Base-by-base conservation (phyloP, 2,113 vertebrate genomes). In the Arizona elegans region DNA sequence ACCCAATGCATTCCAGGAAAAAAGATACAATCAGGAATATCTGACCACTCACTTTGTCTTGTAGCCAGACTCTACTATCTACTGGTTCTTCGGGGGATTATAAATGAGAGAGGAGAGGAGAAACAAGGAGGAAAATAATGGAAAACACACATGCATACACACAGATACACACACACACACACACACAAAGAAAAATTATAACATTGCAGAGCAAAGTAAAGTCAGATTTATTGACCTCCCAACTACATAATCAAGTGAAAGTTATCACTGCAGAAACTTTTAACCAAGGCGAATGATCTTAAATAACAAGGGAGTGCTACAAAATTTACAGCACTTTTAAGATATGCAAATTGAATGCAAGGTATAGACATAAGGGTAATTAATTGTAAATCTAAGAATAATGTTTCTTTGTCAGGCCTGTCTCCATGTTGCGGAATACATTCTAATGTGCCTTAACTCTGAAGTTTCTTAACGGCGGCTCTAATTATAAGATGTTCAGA, bases 361-460 rank as follows among this genome's bases (percentile, higher is more conserved):
- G 98, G 98, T 98, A 98, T 98, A 98, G 98, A 99, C 98, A 97
- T 98, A 98, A 98, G 98, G 98, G 98, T 99, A 99, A 99, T 99
- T 99, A 99, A 99, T 99, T 99, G 98, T 99, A 99, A 99, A 98
- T 99, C 98, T 98, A 98, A 98, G 98, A 99, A 99, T 99, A 99
- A 99, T 99, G 98, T 99, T 99, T 98, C 97, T 98, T 98, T 99
- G 98, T 99, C 99, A 99, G 98, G 97, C 97, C 98, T 98, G 98
- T 99, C 98, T 99, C 98, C 97, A 96, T 98, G 98, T 98, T 98
- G 98, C 98, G 98, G 98, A 98, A 98, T 98, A 98, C 98, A 98
- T 98, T 98, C 98, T 98, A 99, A 99, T 98, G 98, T 98, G 98
- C 98, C 98, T 98, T 98, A 98, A 98, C 98, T 98, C 96, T 97